A percentile compares a stretch with the other conserved stretches of the same genome.
phyloP scores from a whole-genome alignment of 1,140 invertebrate species.

The Argopecten irradians region DNA sequence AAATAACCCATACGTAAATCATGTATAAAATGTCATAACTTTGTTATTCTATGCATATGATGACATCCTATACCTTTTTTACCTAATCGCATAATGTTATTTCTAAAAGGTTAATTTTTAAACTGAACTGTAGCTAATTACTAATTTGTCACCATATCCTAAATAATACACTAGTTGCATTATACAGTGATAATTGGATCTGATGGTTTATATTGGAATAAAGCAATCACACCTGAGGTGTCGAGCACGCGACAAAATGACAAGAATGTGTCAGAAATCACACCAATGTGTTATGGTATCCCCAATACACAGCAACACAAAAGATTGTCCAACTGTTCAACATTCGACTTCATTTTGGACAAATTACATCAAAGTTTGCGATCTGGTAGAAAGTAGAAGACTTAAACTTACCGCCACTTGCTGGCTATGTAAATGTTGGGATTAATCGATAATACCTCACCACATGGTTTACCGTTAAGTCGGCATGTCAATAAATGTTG shows the following conservation, averaged over 20 bases:
- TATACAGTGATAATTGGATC: too few species aligned
- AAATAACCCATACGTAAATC: too few species aligned
- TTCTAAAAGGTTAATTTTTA: too few species aligned
- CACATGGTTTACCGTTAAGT: constrained; percentile 43
- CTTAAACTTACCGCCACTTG: constrained; percentile 43
- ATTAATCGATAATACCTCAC: constrained; percentile 39
- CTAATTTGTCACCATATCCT: too few species aligned
- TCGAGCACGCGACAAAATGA: neutral
- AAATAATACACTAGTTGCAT: too few species aligned
- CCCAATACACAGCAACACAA: neutral
- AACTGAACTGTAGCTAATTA: too few species aligned
- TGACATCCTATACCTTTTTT: too few species aligned
- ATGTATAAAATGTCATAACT: too few species aligned
- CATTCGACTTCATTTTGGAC: neutral
- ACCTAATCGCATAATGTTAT: too few species aligned
- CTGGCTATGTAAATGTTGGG: constrained; percentile 29
- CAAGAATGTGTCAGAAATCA: neutral
- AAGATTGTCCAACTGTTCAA: neutral
- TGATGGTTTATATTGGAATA: too few species aligned
- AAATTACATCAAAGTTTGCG: constrained; percentile 24
- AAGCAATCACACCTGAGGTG: neutral
- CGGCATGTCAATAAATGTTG: constrained; percentile 49
- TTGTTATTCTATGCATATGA: too few species aligned
- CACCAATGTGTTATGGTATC: neutral
- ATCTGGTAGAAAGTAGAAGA: neutral